Evolutionary conservation across 2,113 vertebrate species (phyloP), one percentile per base, ranked within the genome.

Genomic region (Vimba vimba): DNA sequence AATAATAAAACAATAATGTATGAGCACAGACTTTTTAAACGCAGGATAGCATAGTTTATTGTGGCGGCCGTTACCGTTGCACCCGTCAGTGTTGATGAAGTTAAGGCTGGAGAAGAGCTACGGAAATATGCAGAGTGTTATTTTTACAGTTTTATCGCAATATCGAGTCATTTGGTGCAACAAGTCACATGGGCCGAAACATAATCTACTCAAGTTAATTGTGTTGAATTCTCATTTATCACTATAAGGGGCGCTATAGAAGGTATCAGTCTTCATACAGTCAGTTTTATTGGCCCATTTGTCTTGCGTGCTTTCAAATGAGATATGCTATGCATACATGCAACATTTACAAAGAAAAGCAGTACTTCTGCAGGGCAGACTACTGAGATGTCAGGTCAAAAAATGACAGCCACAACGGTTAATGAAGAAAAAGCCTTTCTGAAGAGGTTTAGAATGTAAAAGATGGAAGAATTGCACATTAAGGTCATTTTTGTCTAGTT

Each of bases 81-180:
- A 64, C 36, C 36, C 15, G 33, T 62, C 57, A 62, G 57, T 79
- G n/a, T 62, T 80, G 36, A 79, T 60, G 23, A 30, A 64, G 39
- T 47, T 43, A 80, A 81, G 64, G 39, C 25, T 64, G 39, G 59
- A 64, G 55, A 12, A 57, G 27, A 59, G 25, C 25, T 77, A 25
- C 15, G 2, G 73, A 19, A 30, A 33, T 13, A 59, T 39, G 78
- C 57, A 79, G 23, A 43, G 17, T 0, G 36, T 64, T 27, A 45
- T 79, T 62, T 59, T 62, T 62, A 10, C 62, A 79, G 57, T 79
- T 79, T 79, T 62, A 62, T 19, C 13, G 1, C 57, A 27, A 7
- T 17, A 43, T 47, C 11, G 33, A 79, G 6, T 60, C 8, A 71
- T n/a, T 60, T 57, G 19, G 55, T 57, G 55, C 55, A 9, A 23